Conservation (phyloP, 2,113 vertebrate genomes). For the Desmodus rotundus region DNA sequence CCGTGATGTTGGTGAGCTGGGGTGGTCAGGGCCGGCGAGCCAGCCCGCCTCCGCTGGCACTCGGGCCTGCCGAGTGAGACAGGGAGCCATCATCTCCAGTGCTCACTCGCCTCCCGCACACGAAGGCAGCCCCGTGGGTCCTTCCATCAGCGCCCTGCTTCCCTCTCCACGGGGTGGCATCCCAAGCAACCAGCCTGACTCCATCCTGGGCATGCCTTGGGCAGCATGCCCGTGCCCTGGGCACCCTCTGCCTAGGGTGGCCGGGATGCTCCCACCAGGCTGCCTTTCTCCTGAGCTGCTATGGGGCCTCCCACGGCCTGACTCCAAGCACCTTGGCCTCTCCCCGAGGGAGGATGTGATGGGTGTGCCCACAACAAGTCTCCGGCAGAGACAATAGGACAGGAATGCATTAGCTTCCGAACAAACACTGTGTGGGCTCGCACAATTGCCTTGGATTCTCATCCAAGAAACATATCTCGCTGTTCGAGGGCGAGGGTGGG, state of each 20-base stretch:
- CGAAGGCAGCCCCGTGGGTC: neutral
- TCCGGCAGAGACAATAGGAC: conserved; percentile 70
- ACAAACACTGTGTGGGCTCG: conserved; percentile 71
- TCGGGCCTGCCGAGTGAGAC: neutral
- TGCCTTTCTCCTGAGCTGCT: neutral
- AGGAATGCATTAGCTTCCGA: conserved; percentile 75
- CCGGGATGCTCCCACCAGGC: neutral
- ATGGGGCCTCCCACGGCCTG: conserved; percentile 5
- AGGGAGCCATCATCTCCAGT: neutral
- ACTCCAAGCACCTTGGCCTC: conserved; percentile 57
- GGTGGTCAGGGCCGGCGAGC: neutral
- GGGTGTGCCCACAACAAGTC: conserved; percentile 74
- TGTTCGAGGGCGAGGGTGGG: conserved; percentile 47
- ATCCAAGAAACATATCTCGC: conserved; percentile 71
- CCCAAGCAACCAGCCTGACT: neutral
- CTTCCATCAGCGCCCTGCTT: neutral
- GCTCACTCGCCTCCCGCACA: neutral
- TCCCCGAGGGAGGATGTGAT: conserved; percentile 71
- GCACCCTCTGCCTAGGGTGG: neutral
- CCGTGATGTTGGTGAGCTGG: neutral
- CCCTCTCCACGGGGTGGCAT: neutral
- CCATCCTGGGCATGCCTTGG: conserved; percentile 32
- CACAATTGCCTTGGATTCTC: conserved; percentile 67
- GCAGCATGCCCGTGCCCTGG: neutral
- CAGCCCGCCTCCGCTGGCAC: neutral